These are phyloP conservation scores for Pilophorus perplexus DNA, from an alignment of 2,888 invertebrate species.

Conservation along the genomic window DNA sequence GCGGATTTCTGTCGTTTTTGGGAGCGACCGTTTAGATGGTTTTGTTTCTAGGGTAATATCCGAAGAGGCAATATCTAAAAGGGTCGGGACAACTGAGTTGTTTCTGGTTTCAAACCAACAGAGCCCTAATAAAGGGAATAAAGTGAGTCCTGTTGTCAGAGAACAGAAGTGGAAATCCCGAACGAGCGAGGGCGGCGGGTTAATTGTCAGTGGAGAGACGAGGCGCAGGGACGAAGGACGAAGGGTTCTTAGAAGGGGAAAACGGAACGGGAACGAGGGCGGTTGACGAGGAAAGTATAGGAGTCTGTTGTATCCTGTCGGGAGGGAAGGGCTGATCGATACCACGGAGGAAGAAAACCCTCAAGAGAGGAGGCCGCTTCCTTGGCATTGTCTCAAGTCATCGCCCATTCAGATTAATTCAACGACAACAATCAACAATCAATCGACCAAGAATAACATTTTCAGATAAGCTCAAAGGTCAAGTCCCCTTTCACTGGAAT, in stretches of 20 bases:
- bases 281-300: constrained; percentile 6
- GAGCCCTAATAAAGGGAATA: too few relatives aligned
- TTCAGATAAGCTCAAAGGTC: too few relatives aligned
- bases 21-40: too few relatives aligned
- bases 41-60: too few relatives aligned
- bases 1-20: too few relatives aligned
- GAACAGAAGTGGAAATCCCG: constrained; percentile 4
- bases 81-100: too few relatives aligned
- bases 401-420: constrained; percentile 17
- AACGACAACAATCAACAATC: constrained; percentile 14
- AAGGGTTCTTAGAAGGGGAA: neutral
- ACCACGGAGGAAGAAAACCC: too few relatives aligned
- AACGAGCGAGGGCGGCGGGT: neutral
- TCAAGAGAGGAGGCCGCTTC: constrained; percentile 7
- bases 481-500: too few relatives aligned
- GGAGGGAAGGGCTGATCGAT: constrained; percentile 18
- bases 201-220: constrained; percentile 4
- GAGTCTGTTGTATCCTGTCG: constrained; percentile 7
- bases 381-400: constrained; percentile 20
- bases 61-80: too few relatives aligned
- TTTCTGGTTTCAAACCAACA: too few relatives aligned
- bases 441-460: too few relatives aligned
- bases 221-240: neutral
- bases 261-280: neutral
- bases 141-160: neutral